Percentiles rank a stretch among this genome's conserved stretches.
Conservation (phyloP, 1,140 invertebrate species). For the Polypedilum vanderplanki region DNA sequence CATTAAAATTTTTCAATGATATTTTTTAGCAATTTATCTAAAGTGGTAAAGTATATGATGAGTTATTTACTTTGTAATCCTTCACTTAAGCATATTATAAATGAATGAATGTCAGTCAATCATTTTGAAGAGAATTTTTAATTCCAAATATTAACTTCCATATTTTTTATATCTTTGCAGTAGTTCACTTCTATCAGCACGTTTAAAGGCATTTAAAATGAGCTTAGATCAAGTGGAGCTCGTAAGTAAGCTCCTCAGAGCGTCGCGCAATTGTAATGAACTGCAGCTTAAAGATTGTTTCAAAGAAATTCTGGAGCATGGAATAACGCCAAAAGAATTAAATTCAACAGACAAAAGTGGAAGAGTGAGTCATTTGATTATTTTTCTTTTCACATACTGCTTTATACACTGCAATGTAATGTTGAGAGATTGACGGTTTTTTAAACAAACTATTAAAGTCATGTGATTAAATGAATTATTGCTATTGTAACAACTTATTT, state of each 20-base stretch:
- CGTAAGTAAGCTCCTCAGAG: constrained; percentile 30
- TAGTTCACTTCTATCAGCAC: constrained; percentile 4
- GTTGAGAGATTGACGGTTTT: too few species aligned
- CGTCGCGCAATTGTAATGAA: constrained; percentile 42
- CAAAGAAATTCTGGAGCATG: constrained; percentile 36
- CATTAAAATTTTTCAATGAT: too few species aligned
- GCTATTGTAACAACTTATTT: too few species aligned
- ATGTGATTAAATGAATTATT: too few species aligned
- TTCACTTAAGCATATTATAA: too few species aligned
- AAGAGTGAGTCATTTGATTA: constrained; percentile 38
- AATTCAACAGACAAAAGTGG: constrained; percentile 45
- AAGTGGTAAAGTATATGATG: too few species aligned
- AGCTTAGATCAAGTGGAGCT: constrained; percentile 26
- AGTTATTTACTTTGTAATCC: too few species aligned
- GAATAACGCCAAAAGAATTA: constrained; percentile 39
- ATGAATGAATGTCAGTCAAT: too few species aligned
- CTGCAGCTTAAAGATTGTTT: constrained; percentile 39
- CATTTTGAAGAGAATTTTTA: too few species aligned
- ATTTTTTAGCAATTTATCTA: too few species aligned
- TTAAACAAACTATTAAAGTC: too few species aligned
- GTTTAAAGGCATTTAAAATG: constrained; percentile 28
- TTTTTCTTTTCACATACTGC: too few species aligned
- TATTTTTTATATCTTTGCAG: not conserved
- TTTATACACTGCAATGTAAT: not conserved
- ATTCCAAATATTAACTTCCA: not conserved